A percentile compares a stretch with the other conserved stretches of the same genome.
phyloP scores from a whole-genome alignment of 1,140 invertebrate genomes.

The Drosophila athabasca region DNA sequence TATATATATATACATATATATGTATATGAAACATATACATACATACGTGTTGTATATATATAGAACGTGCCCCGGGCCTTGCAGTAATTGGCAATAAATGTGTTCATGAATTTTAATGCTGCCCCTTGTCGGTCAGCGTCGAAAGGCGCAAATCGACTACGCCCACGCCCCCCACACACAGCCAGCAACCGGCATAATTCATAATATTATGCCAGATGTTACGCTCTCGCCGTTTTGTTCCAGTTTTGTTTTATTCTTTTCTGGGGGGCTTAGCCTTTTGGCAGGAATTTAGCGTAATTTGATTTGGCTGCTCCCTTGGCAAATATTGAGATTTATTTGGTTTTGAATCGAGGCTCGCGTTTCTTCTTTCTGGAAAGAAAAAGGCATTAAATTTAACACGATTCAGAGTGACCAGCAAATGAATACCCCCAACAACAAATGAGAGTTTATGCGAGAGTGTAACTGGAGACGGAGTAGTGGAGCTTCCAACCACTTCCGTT shows the following conservation, averaged over 20 bases:
- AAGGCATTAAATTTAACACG: constrained; percentile 65
- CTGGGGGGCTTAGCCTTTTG: constrained; percentile 40
- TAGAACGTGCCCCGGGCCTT: constrained; percentile 64
- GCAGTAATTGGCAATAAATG: constrained; percentile 82
- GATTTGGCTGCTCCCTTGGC: constrained; percentile 52
- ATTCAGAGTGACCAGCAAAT: constrained; percentile 56
- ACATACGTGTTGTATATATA: constrained; percentile 41
- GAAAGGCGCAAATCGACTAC: constrained; percentile 27
- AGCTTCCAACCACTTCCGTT: constrained; percentile 55
- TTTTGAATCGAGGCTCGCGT: constrained; percentile 55
- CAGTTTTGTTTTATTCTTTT: constrained; percentile 24
- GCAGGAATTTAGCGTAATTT: constrained; percentile 71
- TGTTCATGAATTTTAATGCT: constrained; percentile 82
- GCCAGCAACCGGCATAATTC: constrained; percentile 58
- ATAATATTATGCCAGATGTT: constrained; percentile 76
- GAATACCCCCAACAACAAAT: constrained; percentile 15
- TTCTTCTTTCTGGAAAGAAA: constrained; percentile 1
- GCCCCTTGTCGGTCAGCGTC: constrained; percentile 56
- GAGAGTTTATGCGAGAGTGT: constrained; percentile 30
- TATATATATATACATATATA: constrained; percentile 9
- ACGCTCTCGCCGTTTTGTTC: not conserved
- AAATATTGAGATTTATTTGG: constrained; percentile 79
- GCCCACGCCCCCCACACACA: constrained; percentile 7
- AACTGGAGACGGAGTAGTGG: constrained; percentile 36
- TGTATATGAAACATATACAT: constrained; percentile 2